Base-by-base conservation (phyloP, 2,888 invertebrate genomes). In the Epinotia brunnichana region DNA sequence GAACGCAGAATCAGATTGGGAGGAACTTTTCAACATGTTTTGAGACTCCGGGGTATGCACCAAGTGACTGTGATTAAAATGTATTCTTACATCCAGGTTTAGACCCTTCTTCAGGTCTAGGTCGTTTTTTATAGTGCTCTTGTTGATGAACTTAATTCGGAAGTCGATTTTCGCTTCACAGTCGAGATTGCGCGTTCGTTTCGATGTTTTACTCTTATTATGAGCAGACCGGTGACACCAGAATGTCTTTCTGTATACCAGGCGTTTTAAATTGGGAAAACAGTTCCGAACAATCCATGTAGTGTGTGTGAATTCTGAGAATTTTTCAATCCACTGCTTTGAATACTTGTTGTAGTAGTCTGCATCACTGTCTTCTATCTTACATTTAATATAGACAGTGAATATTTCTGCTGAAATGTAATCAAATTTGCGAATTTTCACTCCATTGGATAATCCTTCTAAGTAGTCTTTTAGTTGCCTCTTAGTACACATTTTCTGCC, bases 161-260 rank as follows among this genome's bases (percentile, higher is more conserved):
- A 86, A 85, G 48, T 85, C 82, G 9, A 86, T 77, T 69, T 78
- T 79, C 2, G 86, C 86, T 54, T 67, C 73, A 70, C 85, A 85
- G 0, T 77, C 73, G 54, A 79, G 79, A 69, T 80, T 80, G 35
- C 74, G 75, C 9, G 75, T 73, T n/a, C 17, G 15, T 3, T 64
- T 53, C 2, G 29, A 19, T 9, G 35, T 69, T 35, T 77, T 77
- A 39, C 71, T 79, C 57, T 79, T 85, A 68, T 85, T 84, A 41
- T 74, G 76, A 7, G 76, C 69, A 1, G 84, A 78, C 35, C 77
- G 77, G 39, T 82, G 81, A 39, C 86, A 86, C 0, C 51, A 69
- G 75, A 74, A 86, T 1, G 77, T 66, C 77, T 85, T 84, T 29
- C 84, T 77, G 60, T 75, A 83, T 5, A 79, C 29, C 53, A 83